phyloP scores from a whole-genome alignment of 2,113 vertebrate genomes.

The Anser cygnoides region DNA sequence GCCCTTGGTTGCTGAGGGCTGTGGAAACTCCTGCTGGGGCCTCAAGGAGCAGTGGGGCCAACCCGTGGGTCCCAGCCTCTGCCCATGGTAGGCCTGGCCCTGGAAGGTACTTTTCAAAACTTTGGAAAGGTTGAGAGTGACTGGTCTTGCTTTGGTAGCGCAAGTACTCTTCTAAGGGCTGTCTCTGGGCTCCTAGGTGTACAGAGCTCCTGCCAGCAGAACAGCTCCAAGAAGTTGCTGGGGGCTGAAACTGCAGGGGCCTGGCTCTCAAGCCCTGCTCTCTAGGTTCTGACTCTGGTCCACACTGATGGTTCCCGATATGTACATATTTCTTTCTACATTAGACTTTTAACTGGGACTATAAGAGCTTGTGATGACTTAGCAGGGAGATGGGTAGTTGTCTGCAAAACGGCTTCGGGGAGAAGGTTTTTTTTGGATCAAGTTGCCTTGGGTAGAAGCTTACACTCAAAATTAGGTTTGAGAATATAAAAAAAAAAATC shows the following conservation, averaged over 20 bases:
- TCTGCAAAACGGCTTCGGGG: neutral
- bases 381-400: neutral
- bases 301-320: neutral
- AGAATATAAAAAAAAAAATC: neutral
- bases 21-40: rapidly evolving
- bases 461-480: neutral
- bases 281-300: neutral
- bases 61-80: neutral
- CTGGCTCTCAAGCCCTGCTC: neutral
- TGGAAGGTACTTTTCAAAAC: neutral
- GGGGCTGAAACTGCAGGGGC: rapidly evolving
- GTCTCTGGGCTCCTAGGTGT: rapidly evolving
- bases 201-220: neutral
- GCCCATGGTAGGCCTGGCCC: neutral
- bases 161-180: neutral
- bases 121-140: neutral
- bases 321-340: rapidly evolving
- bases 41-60: neutral
- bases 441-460: neutral
- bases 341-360: neutral
- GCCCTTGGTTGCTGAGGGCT: rapidly evolving
- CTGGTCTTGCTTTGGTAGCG: neutral
- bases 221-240: neutral
- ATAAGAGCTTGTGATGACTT: neutral
- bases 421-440: neutral